Conservation (phyloP, 2,797 vertebrate genomes). For the Chloroceryle amazona region DNA sequence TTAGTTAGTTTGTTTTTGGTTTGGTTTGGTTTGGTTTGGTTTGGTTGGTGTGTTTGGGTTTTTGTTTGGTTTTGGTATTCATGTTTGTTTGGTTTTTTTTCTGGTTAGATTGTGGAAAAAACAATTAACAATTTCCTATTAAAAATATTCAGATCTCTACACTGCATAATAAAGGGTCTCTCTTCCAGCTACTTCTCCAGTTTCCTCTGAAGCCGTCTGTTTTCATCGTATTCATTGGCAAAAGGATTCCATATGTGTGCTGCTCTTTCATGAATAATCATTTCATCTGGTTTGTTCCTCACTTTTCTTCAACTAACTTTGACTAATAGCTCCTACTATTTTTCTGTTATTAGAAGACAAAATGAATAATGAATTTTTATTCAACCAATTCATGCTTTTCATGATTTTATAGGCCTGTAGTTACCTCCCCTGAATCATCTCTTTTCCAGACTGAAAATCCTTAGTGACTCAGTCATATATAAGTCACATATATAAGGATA, state of each 20-base stretch:
- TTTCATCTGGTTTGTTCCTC: not conserved
- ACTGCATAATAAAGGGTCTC: not conserved
- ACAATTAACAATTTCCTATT: not conserved
- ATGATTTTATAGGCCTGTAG: not conserved
- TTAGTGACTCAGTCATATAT: not conserved
- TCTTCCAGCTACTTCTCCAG: not conserved
- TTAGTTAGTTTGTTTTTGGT: too few species aligned
- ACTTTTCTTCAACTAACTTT: not conserved
- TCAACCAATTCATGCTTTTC: not conserved
- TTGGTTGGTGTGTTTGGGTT: too few species aligned
- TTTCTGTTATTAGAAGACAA: not conserved
- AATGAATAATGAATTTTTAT: constrained; percentile 11
- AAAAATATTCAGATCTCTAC: not conserved
- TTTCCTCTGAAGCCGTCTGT: not conserved
- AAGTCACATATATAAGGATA: too few species aligned
- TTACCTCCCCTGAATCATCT: not conserved
- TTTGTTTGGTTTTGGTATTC: too few species aligned
- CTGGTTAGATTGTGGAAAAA: not conserved
- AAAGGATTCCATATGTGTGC: not conserved
- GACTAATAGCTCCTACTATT: not conserved
- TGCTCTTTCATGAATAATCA: not conserved
- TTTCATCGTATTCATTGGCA: not conserved
- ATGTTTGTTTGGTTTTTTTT: too few species aligned
- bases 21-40: not conserved
- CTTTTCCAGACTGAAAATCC: not conserved